Conservation (phyloP, 2,888 invertebrate genomes). For the Ormyrus labotus region DNA sequence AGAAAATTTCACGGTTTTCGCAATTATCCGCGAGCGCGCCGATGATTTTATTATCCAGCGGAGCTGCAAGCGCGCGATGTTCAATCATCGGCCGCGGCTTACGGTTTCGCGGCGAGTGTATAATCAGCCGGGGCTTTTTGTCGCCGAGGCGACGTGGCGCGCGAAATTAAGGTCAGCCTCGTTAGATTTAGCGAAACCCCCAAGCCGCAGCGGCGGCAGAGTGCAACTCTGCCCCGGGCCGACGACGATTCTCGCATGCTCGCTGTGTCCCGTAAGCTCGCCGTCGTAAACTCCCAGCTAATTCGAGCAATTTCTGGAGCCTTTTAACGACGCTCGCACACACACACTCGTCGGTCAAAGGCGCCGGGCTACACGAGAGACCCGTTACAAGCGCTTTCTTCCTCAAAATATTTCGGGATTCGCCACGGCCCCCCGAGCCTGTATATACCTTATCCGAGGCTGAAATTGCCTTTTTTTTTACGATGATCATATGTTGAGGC, state of each 20-base stretch:
- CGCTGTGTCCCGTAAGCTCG: too few species aligned
- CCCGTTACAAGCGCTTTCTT: constrained; percentile 15
- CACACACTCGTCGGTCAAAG: constrained; percentile 10
- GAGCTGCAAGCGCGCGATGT: not conserved
- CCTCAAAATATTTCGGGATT: constrained; percentile 35
- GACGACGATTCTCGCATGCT: too few species aligned
- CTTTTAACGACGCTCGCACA: not conserved
- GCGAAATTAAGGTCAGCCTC: constrained; percentile 38
- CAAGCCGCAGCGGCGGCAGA: not conserved
- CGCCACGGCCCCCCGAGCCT: not conserved
- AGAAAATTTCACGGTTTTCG: constrained; percentile 24
- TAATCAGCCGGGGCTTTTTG: constrained; percentile 33
- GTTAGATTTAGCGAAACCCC: constrained; percentile 31
- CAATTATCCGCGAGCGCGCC: not conserved
- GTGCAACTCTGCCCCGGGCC: not conserved
- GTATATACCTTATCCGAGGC: constrained; percentile 8
- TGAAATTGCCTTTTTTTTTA: constrained; percentile 32
- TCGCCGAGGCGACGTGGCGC: not conserved
- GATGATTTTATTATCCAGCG: constrained; percentile 25
- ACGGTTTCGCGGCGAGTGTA: not conserved
- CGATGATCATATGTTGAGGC: constrained; percentile 21
- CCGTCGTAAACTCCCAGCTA: not conserved
- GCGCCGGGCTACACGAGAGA: constrained; percentile 15
- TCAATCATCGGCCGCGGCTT: constrained; percentile 5
- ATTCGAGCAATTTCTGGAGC: not conserved